Base-by-base conservation (phyloP, 2,113 vertebrate species). In the Alectura lathami region DNA sequence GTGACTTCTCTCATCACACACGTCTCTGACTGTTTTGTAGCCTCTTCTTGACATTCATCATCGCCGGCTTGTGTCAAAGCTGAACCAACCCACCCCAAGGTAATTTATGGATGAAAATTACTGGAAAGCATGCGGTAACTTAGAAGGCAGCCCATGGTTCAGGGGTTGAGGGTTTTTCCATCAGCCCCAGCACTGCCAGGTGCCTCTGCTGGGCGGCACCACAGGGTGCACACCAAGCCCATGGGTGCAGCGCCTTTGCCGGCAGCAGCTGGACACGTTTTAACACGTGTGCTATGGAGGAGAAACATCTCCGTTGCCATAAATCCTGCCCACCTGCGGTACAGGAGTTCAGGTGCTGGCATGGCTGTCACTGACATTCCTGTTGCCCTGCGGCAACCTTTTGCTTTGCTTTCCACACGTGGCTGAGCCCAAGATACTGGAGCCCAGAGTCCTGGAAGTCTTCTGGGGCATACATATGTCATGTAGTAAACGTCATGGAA, bases 91-190 rank as follows among this genome's bases (percentile, higher is more conserved):
- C 56, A 17, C 42, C 38, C 72, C 32, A 3, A 27, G 12, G 22
- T 13, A 27, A 53, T 34, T 67, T 27, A n/a, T 7, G 36, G 47
- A 38, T 32, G n/a, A 83, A 43, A 26, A 8, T 3, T 38, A 27
- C 9, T 18, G 53, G 23, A 50, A 72, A 75, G 13, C 0, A 0
- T 8, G 15, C 23, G 43, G n/a, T 36, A 27, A n/a, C 34, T 79
- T 24, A 13, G 32, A 53, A 38, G 16, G 16, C 66, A 24, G 14
- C 20, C n/a, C 12, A 24, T 68, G 57, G 23, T 9, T 22, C 23
- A 54, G n/a, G 30, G 22, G 6, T 16, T 18, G 30, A 32, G 15
- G 14, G 5, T 24, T 64, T 53, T 75, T 32, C 21, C 38, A 13
- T 5, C 73, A n/a, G 20, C 54, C 59, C 42, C 48, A 47, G 20